These are phyloP conservation scores for Apis florea DNA, from an alignment of 1,140 invertebrate species.

Conservation along the genomic window DNA sequence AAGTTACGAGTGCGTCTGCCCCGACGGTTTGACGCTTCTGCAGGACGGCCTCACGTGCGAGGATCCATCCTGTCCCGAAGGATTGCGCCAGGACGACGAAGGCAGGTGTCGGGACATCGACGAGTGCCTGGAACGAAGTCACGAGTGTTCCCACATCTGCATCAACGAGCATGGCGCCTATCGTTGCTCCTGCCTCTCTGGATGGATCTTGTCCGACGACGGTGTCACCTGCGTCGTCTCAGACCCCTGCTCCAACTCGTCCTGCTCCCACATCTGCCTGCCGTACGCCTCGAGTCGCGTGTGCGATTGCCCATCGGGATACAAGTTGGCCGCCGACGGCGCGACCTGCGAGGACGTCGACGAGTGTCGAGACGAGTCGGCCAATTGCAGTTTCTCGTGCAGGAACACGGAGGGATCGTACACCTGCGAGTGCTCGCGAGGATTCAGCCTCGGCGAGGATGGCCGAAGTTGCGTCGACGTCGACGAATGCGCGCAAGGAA, in stretches of 20 bases:
- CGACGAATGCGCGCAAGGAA: slow-evolving; percentile 78
- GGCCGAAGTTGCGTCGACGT: slow-evolving; percentile 75
- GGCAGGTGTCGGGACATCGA: slow-evolving; percentile 84
- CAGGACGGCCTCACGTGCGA: slow-evolving; percentile 86
- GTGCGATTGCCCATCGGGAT: slow-evolving; percentile 60
- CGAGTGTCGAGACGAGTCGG: slow-evolving; percentile 69
- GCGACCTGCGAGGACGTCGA: slow-evolving; percentile 79
- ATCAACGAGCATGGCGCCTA: slow-evolving; percentile 82
- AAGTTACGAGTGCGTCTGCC: slow-evolving; percentile 89
- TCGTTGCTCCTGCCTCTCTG: slow-evolving; percentile 86
- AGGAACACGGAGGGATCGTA: slow-evolving; percentile 77
- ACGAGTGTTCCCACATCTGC: slow-evolving; percentile 80
- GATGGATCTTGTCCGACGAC: slow-evolving; percentile 74
- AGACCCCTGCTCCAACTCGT: slow-evolving; percentile 45
- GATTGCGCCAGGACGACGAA: slow-evolving; percentile 77
- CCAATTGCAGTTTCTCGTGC: slow-evolving; percentile 65
- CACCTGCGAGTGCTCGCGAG: slow-evolving; percentile 77
- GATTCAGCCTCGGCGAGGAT: slow-evolving; percentile 74
- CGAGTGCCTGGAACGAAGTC: slow-evolving; percentile 87
- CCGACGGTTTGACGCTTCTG: slow-evolving; percentile 85
- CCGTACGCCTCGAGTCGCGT: not conserved
- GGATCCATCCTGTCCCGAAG: slow-evolving; percentile 80
- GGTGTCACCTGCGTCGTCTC: slow-evolving; percentile 35
- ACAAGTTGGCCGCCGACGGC: slow-evolving; percentile 67
- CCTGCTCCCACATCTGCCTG: slow-evolving; percentile 53